Base-by-base conservation (phyloP, 2,113 vertebrate species). In the Zapus hudsonius region DNA sequence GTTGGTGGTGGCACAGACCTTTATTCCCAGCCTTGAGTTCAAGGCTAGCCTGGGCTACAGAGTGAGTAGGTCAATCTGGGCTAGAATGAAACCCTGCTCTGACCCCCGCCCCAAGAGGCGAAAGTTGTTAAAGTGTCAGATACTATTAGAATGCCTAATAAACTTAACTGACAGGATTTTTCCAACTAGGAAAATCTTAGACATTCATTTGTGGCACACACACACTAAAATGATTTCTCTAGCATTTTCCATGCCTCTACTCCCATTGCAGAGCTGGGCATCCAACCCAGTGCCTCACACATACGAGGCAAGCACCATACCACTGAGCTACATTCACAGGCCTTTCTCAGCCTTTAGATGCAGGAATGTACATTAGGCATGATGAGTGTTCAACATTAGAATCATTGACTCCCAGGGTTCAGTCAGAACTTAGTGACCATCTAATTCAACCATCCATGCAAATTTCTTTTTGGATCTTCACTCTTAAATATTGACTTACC, bases 401-500 rank as follows among this genome's bases (percentile, higher is more conserved):
- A 52, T 96, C 64, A 87, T 27, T 72, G 66, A 31, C 36, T 95
- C 63, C 64, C 59, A 76, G 83, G 64, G 13, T 44, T 85, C 44
- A 93, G 42, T 42, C 20, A 57, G 25, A 61, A 4, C 38, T 89
- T 78, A 87, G 27, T 74, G n/a, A 38, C 61, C 59, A 40, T 57
- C 38, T 67, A 61, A 69, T 42, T 92, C 9, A 96, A 57, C 22
- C 15, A 25, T 74, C 19, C 47, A 79, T 59, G 25, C 38, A 61
- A 0, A 52, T 84, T 84, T 44, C 55, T 81, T 25, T 27, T 15
- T 38, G 11, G 0, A 70, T 80, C 84, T 85, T 89, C 20, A 82
- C 27, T 85, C 38, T 81, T 94, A 44, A 80, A 96, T 73, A 90
- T 88, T 52, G 52, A 78, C 52, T 64, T 80, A 31, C n/a, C 10